phyloP scores from a whole-genome alignment of 53 echinoderm and acorn worm species.

The Temnopleurus reevesii region DNA sequence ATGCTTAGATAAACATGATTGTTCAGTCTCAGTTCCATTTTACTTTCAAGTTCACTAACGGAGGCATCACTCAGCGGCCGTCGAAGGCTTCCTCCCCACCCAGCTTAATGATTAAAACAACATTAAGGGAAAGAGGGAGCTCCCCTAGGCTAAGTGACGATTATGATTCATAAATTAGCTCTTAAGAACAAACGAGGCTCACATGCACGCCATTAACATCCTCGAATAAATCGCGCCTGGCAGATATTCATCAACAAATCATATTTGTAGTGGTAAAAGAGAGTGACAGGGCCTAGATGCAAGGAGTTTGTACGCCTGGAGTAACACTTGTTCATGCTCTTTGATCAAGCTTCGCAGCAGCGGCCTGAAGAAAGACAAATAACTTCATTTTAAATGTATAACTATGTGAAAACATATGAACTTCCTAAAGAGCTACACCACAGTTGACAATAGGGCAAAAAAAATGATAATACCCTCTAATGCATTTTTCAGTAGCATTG shows the following conservation, averaged over 20 bases:
- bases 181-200: neutral
- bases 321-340: too few species aligned
- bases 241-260: constrained; percentile 22
- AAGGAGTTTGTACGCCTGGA: neutral
- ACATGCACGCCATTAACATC: neutral
- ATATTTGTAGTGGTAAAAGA: neutral
- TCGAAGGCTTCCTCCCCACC: constrained; percentile 9
- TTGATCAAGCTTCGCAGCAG: too few species aligned
- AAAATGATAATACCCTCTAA: too few species aligned
- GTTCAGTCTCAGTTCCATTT: neutral
- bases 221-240: neutral
- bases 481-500: too few species aligned
- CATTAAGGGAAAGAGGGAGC: neutral
- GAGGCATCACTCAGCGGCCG: neutral
- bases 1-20: neutral
- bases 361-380: too few species aligned
- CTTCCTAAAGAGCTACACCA: too few species aligned
- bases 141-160: neutral
- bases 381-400: too few species aligned
- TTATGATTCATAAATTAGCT: constrained; percentile 49
- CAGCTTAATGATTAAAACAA: constrained; percentile 29
- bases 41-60: neutral
- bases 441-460: too few species aligned
- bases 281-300: neutral
- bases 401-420: too few species aligned